Evolutionary conservation across 2,797 vertebrate species (phyloP).

Genomic region (Botia almorhae): DNA sequence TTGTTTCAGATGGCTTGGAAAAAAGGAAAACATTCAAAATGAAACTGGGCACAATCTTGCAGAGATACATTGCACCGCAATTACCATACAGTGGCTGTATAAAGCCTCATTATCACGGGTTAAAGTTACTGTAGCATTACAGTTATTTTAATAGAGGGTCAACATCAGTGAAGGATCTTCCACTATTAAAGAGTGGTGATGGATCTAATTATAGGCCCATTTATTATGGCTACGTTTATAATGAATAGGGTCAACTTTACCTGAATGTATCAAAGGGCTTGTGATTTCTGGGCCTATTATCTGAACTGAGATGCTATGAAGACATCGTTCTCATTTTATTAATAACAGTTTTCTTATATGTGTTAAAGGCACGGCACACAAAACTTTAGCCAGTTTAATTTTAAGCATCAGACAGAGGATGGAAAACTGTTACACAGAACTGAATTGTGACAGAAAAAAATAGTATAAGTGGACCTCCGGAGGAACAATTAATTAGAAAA

Average conservation of each 20-base stretch:
- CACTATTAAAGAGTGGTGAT: background rate
- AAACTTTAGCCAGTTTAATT: background rate
- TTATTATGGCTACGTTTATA: conserved; percentile 26
- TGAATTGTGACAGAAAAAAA: background rate
- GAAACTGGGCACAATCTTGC: conserved; percentile 6
- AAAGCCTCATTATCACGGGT: background rate
- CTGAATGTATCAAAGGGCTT: background rate
- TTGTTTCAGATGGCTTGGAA: conserved; percentile 25
- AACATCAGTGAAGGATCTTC: conserved; percentile 16
- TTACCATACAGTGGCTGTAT: conserved; percentile 1
- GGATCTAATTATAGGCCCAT: background rate
- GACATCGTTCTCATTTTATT: background rate
- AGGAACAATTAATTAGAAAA: background rate
- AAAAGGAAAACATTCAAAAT: background rate
- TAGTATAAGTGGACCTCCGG: background rate
- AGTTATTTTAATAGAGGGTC: conserved; percentile 21
- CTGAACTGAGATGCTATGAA: background rate
- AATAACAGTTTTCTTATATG: too few species aligned
- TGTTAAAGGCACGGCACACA: background rate
- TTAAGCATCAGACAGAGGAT: background rate
- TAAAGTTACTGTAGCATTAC: background rate
- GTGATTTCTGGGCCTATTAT: background rate
- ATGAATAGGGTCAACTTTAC: conserved; percentile 15
- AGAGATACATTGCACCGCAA: conserved; percentile 2
- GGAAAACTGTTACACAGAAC: background rate